phyloP scores from a whole-genome alignment of 2,797 vertebrate genomes.

The Urocyon cinereoargenteus region DNA sequence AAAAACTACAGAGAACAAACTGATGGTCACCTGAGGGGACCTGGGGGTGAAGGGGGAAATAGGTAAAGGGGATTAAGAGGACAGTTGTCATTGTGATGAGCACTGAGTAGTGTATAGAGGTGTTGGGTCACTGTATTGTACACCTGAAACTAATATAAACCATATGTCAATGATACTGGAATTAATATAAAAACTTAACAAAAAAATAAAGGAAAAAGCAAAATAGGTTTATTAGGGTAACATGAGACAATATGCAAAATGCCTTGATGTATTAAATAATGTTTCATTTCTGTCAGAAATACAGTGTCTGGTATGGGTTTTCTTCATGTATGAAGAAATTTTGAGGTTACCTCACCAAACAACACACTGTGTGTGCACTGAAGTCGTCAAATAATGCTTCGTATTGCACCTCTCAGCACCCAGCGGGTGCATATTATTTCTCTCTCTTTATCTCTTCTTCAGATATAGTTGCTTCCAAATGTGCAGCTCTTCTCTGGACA shows the following conservation, averaged over 20 bases:
- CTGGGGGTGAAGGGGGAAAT: not conserved
- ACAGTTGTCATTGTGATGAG: not conserved
- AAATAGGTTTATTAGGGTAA: not conserved
- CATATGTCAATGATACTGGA: not conserved
- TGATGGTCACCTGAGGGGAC: not conserved
- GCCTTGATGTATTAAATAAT: not conserved
- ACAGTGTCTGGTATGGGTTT: not conserved
- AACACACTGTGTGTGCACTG: not conserved
- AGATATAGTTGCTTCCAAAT: not conserved
- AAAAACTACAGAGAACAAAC: not conserved
- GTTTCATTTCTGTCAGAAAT: slow-evolving; percentile 1
- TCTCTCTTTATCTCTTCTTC: not conserved
- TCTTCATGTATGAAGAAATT: not conserved
- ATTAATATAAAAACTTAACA: not conserved
- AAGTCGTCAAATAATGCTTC: not conserved
- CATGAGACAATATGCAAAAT: not conserved
- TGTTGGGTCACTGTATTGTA: not conserved
- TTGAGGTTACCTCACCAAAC: not conserved
- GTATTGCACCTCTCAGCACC: not conserved
- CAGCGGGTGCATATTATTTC: not conserved
- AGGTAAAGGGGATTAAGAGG: not conserved
- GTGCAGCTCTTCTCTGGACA: not conserved
- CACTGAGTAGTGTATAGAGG: not conserved
- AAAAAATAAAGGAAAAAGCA: not conserved
- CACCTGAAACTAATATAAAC: not conserved